phyloP scores from a whole-genome alignment of 37 sponge, comb jelly and placozoan genomes.

The Ephydatia muelleri region DNA sequence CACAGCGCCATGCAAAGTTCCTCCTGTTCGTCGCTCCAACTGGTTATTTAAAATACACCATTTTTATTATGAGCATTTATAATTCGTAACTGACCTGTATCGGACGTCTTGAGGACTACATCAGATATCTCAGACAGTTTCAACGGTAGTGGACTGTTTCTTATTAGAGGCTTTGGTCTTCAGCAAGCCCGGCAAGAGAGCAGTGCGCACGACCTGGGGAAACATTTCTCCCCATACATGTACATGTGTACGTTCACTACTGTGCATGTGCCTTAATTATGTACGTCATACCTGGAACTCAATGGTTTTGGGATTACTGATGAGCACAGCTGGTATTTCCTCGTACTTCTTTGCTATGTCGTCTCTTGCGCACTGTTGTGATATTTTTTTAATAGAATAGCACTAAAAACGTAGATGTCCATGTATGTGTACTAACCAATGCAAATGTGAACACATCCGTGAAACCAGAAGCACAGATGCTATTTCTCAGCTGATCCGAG shows the following conservation, averaged over 20 bases:
- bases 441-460: conserved; percentile 85
- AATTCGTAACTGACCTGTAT: too few species aligned
- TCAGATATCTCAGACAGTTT: conserved; percentile 82
- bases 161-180: conserved; percentile 73
- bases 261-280: background rate
- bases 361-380: conserved; percentile 65
- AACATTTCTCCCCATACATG: background rate
- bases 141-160: conserved; percentile 73
- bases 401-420: background rate
- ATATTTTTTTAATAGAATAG: background rate
- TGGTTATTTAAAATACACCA: too few species aligned
- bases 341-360: conserved; percentile 52
- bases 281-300: conserved; percentile 7
- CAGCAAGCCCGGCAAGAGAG: conserved; percentile 81
- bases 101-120: conserved; percentile 56
- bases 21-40: too few species aligned
- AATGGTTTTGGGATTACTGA: too few species aligned
- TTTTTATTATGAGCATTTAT: too few species aligned
- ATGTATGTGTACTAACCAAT: conserved; percentile 20
- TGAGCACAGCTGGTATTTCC: conserved; percentile 74
- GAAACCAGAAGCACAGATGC: conserved; percentile 78
- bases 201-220: conserved; percentile 60
- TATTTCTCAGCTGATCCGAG: conserved; percentile 62
- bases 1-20: too few species aligned
- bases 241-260: background rate